Evolutionary conservation across 2,888 invertebrate species (phyloP).

Genomic region (Acholoe squamosa): DNA sequence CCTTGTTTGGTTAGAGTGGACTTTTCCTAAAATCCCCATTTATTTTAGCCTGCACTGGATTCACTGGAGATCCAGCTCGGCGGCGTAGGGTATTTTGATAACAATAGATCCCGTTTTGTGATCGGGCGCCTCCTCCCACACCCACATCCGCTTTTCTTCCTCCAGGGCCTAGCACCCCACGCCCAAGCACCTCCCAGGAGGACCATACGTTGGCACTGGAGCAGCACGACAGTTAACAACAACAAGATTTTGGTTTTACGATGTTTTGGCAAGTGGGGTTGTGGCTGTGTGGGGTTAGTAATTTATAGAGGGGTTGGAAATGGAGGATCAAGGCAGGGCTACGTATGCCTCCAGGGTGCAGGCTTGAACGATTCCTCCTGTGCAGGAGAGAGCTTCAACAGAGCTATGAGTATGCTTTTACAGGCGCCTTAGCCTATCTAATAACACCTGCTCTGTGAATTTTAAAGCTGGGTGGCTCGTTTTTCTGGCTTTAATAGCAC

Average conservation of each 20-base stretch:
- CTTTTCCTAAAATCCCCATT: too few relatives aligned
- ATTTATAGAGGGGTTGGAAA: constrained; percentile 11
- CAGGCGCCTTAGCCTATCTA: too few relatives aligned
- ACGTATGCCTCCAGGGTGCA: not conserved
- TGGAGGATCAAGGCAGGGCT: not conserved
- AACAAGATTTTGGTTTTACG: constrained; percentile 29
- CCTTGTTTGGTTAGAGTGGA: too few relatives aligned
- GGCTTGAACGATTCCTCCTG: too few relatives aligned
- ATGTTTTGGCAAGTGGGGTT: not conserved
- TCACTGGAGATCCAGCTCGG: not conserved
- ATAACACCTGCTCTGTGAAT: too few relatives aligned
- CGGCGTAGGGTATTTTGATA: not conserved
- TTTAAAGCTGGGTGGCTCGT: too few relatives aligned
- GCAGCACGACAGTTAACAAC: constrained; percentile 9
- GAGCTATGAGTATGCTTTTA: too few relatives aligned
- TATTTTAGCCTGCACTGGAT: too few relatives aligned
- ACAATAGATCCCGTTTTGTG: not conserved
- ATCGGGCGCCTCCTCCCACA: not conserved
- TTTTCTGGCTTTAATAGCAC: too few relatives aligned
- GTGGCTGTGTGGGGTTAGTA: not conserved
- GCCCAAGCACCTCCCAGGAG: not conserved
- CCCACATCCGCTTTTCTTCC: not conserved
- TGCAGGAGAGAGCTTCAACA: too few relatives aligned
- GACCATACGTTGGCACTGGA: not conserved
- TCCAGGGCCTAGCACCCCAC: constrained; percentile 3